Evolutionary conservation across 1,140 invertebrate genomes (phyloP).

Genomic region (Chymomyza costata): DNA sequence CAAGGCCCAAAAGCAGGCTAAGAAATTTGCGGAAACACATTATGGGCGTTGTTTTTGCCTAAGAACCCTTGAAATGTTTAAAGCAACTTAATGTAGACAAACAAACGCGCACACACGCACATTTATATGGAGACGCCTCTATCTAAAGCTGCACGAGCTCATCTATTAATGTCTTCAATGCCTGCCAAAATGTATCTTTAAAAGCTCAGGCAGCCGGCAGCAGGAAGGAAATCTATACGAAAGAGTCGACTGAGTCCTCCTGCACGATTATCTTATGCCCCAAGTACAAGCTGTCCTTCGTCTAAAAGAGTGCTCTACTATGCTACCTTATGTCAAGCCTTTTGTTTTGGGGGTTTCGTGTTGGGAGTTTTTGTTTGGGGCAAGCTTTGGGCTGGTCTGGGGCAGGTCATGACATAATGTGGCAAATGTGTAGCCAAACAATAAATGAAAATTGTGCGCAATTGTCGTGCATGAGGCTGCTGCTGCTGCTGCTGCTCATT

Average conservation of each 20-base stretch:
- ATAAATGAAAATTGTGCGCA: conserved; percentile 73
- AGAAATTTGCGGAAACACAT: too few relatives aligned
- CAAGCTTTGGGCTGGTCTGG: conserved; percentile 1
- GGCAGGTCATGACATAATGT: conserved; percentile 53
- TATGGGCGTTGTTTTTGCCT: too few relatives aligned
- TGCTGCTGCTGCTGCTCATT: conserved; percentile 5
- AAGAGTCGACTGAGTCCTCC: not conserved
- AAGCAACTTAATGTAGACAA: too few relatives aligned
- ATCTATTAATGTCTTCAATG: not conserved
- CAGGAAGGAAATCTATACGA: not conserved
- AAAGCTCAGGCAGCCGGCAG: too few relatives aligned
- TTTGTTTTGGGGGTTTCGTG: conserved; percentile 35
- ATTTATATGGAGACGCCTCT: not conserved
- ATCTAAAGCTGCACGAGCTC: conserved; percentile 9
- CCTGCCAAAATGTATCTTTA: too few relatives aligned
- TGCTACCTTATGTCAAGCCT: conserved; percentile 4
- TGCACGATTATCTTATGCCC: not conserved
- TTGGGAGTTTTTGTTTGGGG: conserved; percentile 9
- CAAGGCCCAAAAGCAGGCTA: conserved; percentile 25
- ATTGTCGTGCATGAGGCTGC: conserved; percentile 50
- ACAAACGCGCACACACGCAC: conserved; percentile 3
- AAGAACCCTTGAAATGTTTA: too few relatives aligned
- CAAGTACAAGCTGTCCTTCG: not conserved
- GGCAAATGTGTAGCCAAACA: conserved; percentile 71
- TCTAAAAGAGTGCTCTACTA: not conserved